phyloP scores from a whole-genome alignment of 2,797 vertebrate species.

The Siniperca scherzeri region DNA sequence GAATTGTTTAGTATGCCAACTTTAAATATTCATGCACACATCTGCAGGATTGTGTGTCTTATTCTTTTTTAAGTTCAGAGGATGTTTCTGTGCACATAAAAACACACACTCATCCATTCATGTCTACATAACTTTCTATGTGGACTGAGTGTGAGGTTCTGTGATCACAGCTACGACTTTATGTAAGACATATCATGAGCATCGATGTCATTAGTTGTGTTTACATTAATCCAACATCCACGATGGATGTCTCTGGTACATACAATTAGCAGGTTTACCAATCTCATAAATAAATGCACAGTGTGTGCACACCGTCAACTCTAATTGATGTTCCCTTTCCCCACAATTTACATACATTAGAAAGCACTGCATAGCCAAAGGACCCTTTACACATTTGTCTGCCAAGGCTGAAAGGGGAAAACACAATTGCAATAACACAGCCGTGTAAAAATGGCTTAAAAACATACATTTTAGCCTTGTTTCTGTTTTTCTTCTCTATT shows the following conservation, averaged over 20 bases:
- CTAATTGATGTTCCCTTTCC: constrained; percentile 62
- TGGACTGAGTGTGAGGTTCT: background rate
- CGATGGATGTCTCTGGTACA: constrained; percentile 41
- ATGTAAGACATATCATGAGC: background rate
- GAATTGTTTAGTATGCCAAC: constrained; percentile 42
- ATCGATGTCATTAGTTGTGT: constrained; percentile 14
- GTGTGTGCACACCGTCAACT: constrained; percentile 36
- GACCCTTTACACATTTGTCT: constrained; percentile 40
- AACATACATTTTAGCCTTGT: constrained; percentile 56
- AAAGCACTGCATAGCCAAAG: constrained; percentile 26
- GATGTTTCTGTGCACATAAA: constrained; percentile 16
- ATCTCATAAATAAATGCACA: constrained; percentile 64
- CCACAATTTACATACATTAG: constrained; percentile 62
- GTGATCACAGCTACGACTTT: constrained; percentile 12
- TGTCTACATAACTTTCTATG: background rate
- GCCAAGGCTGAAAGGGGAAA: constrained; percentile 46
- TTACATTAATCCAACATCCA: constrained; percentile 30
- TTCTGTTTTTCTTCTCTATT: constrained; percentile 40
- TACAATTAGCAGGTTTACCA: constrained; percentile 68
- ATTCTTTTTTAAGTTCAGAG: constrained; percentile 59
- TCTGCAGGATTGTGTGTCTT: constrained; percentile 23
- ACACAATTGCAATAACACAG: background rate
- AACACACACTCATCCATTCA: constrained; percentile 20
- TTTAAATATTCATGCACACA: constrained; percentile 68
- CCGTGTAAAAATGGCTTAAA: constrained; percentile 34